Evolutionary conservation across 2,888 invertebrate genomes (phyloP).

Genomic region (Phorcus lineatus): DNA sequence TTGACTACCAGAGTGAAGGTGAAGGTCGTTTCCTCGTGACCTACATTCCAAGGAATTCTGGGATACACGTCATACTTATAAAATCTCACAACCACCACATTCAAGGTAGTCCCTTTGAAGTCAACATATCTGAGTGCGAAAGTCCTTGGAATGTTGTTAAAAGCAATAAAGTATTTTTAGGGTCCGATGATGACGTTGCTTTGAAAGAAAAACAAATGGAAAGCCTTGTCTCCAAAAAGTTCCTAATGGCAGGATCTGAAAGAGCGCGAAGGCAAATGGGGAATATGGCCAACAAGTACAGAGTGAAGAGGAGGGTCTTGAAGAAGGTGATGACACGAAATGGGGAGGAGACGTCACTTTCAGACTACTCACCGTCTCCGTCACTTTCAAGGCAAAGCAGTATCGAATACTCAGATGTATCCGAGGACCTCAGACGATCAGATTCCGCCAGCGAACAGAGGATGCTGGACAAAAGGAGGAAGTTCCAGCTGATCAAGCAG

Average conservation of each 20-base stretch:
- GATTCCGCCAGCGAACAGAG: too few relatives aligned
- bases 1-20: slow-evolving; percentile 63
- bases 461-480: background rate
- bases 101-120: slow-evolving; percentile 65
- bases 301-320: slow-evolving; percentile 63
- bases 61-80: slow-evolving; percentile 60
- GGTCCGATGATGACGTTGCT: background rate
- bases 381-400: slow-evolving; percentile 57
- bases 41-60: slow-evolving; percentile 64
- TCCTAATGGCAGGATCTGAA: background rate
- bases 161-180: slow-evolving; percentile 28
- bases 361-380: slow-evolving; percentile 55
- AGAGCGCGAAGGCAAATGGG: background rate
- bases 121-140: slow-evolving; percentile 52
- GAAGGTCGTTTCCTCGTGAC: slow-evolving; percentile 64
- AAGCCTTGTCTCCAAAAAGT: background rate
- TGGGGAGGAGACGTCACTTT: slow-evolving; percentile 64
- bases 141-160: slow-evolving; percentile 40
- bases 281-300: slow-evolving; percentile 51
- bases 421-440: slow-evolving; percentile 26
- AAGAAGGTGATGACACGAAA: slow-evolving; percentile 62
- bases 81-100: slow-evolving; percentile 61
- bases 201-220: background rate
- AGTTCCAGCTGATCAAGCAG: background rate
- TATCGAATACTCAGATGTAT: slow-evolving; percentile 51